Percentiles rank a stretch among this genome's conserved stretches.
These are phyloP conservation scores for Corythornis cristatus DNA, from an alignment of 2,113 vertebrate genomes.

Conservation along the genomic window DNA sequence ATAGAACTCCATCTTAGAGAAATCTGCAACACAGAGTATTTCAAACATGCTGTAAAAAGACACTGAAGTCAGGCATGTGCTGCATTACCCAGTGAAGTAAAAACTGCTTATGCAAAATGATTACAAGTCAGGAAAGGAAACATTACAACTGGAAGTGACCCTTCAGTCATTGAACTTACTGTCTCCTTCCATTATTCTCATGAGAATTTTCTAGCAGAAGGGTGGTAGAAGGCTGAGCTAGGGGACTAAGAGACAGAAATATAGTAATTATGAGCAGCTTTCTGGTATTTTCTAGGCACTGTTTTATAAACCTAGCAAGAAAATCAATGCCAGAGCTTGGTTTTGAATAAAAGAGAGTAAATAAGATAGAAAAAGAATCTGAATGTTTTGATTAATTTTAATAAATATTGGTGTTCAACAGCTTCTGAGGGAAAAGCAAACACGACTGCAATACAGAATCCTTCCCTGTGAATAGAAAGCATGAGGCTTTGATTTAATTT, in stretches of 20 bases:
- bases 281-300: neutral
- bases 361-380: no score
- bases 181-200: slow-evolving; percentile 39
- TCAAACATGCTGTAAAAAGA: neutral
- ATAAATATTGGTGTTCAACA: neutral
- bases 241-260: slow-evolving; percentile 39
- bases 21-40: neutral
- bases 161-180: slow-evolving; percentile 42
- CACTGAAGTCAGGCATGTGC: neutral
- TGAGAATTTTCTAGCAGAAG: slow-evolving; percentile 45
- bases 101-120: neutral
- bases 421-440: neutral
- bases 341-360: neutral
- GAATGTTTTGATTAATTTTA: neutral
- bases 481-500: neutral
- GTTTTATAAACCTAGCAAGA: neutral
- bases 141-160: slow-evolving; percentile 11
- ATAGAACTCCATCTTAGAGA: neutral
- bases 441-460: neutral
- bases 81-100: neutral
- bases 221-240: slow-evolving; percentile 30
- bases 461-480: neutral
- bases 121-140: slow-evolving; percentile 13
- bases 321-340: neutral
- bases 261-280: slow-evolving; percentile 5